These are phyloP conservation scores for Tenualosa thibaudeaui DNA, from an alignment of 2,797 vertebrate genomes.

Conservation along the genomic window DNA sequence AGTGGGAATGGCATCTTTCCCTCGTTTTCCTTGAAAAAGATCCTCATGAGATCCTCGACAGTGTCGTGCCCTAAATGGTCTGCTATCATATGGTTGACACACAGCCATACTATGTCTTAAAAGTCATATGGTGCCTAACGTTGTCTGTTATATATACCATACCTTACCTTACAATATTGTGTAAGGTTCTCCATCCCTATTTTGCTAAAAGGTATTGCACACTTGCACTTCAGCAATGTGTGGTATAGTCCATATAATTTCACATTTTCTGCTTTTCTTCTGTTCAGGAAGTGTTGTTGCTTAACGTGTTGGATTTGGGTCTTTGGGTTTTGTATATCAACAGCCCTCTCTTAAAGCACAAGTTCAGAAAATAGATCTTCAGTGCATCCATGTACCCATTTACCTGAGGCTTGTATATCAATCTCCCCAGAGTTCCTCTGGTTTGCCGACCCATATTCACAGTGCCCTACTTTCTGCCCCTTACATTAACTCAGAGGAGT, in stretches of 20 bases:
- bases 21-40: not conserved
- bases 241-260: too few relatives aligned
- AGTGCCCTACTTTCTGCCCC: conserved; percentile 8
- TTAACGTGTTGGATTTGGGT: not conserved
- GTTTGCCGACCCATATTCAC: conserved; percentile 18
- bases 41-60: not conserved
- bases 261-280: too few relatives aligned
- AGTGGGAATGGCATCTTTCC: not conserved
- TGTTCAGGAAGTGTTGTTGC: not conserved
- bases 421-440: not conserved
- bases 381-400: not conserved
- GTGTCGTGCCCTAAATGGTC: not conserved
- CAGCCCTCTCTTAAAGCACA: not conserved
- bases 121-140: not conserved
- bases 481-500: not conserved
- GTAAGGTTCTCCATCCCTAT: not conserved
- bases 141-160: too few relatives aligned
- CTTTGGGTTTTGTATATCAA: not conserved
- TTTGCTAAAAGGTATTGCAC: not conserved
- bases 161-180: too few relatives aligned
- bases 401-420: not conserved
- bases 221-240: not conserved
- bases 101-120: not conserved
- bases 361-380: not conserved
- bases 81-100: not conserved